Evolutionary conservation across 1,140 invertebrate genomes (phyloP), one percentile per base, ranked within the genome.

Genomic region (Drosophila murphyi): DNA sequence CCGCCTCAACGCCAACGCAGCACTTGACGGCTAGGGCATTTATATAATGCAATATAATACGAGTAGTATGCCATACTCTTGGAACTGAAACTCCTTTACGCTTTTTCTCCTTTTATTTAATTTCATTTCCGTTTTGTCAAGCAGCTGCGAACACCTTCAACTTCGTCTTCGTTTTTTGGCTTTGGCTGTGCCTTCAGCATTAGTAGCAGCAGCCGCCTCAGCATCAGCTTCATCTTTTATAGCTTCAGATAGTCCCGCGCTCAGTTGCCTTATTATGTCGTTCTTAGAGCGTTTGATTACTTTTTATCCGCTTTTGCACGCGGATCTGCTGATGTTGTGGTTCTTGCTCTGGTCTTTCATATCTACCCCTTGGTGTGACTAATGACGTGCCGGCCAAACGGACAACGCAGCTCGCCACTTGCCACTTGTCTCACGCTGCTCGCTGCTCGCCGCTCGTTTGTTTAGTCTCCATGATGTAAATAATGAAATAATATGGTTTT

Each of bases 281-380:
- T 90, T 90, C 87, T 90, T 87, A 90, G 78, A 80, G 73, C 88
- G 90, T 90, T 90, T 90, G 87, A 87, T 87, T 82, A 82, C 87
- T 87, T 90, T 90, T 87, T 87, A 90, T 82, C 82, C 82, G 86
- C 73, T 79, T 86, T 86, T 86, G 72, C 75, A 65, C 72, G 85
- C 77, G 73, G 71, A 71, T 85, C 68, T 73, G 76, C 60, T 34
- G 34, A 28, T 52, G 47, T 52, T 57, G 39, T 12, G 43, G 47
- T 69, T 62, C 62, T 54, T 64, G 54, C 56, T 55, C 64, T 75
- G 65, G 29, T 77, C 39, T 59, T 65, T 86, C 69, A 88, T 87
- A 75, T 78, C 75, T 62, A 52, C 34, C 78, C 72, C 57, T 78
- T 64, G 81, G 64, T 85, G 83, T 88, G 85, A 88, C 85, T 88